A percentile compares a stretch with the other conserved stretches of the same genome.
phyloP scores from a whole-genome alignment of 1,140 invertebrate genomes.

The Scaptomyza pallida region DNA sequence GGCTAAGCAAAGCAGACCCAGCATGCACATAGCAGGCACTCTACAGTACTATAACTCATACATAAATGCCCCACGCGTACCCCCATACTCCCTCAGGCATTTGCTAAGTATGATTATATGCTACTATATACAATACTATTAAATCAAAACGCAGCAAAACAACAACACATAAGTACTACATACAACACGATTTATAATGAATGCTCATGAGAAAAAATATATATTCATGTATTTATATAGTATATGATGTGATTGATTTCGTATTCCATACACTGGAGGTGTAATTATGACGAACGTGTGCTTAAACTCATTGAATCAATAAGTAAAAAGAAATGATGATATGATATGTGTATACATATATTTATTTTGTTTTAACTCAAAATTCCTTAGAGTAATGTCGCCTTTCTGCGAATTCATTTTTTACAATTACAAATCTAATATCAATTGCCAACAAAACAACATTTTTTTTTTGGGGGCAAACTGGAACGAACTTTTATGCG shows the following conservation, averaged over 20 bases:
- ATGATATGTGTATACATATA: neutral
- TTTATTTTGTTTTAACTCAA: neutral
- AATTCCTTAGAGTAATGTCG: neutral
- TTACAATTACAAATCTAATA: neutral
- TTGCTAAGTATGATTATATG: slow-evolving; percentile 21
- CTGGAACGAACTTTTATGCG: slow-evolving; percentile 31
- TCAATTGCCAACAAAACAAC: neutral
- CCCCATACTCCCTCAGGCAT: neutral
- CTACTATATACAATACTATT: slow-evolving; percentile 15
- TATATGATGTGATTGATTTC: slow-evolving; percentile 9
- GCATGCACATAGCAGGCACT: slow-evolving; percentile 36
- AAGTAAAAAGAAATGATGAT: too few species aligned
- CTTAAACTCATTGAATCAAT: too few species aligned
- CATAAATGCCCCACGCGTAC: neutral
- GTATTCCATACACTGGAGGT: neutral
- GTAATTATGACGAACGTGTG: neutral
- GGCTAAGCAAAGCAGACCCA: slow-evolving; percentile 10
- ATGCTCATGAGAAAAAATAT: slow-evolving; percentile 8
- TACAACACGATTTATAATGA: slow-evolving; percentile 17
- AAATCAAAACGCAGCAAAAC: slow-evolving; percentile 14
- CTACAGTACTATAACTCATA: neutral
- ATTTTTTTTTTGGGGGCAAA: slow-evolving; percentile 8
- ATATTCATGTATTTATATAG: too few species aligned
- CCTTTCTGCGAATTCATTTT: neutral
- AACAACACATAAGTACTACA: neutral